Base-by-base conservation (phyloP, 2,888 invertebrate species). In the Timandra comae region DNA sequence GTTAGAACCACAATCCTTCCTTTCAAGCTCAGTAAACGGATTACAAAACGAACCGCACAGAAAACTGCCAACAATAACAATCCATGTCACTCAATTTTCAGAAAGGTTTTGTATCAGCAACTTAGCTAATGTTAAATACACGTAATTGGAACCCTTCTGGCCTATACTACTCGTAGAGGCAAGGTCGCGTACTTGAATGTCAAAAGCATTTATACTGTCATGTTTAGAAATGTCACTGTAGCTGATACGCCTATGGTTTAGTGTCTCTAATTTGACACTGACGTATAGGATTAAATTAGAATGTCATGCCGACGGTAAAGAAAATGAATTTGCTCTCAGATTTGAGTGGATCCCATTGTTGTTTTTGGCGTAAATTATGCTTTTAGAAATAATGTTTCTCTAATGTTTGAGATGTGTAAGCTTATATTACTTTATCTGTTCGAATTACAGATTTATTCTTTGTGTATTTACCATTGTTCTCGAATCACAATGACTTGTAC, bases 151-250 rank as follows among this genome's bases (percentile, higher is more conserved):
- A 72, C 71, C 69, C 72, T 73, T 69, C 53, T 67, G 61, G 59
- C 58, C 61, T 52, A 55, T 57, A 71, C 71, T 70, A 71, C 59
- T 22, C 22, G n/a, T n/a, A n/a, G n/a, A 66, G 50, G 57, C 75
- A 80, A 81, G 79, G 80, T 75, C 72, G 75, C 56, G 69, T 66
- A 73, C 73, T 80, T 67, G 67, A 84, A 82, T 81, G 80, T 80
- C 81, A 78, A 59, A 74, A 72, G 67, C 77, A 75, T 80, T 79
- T 79, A 71, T 72, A 75, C 79, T 80, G 71, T 73, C 68, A 56
- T 76, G 71, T 74, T 82, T 74, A 65, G 80, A 81, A 84, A 85
- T 80, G 84, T 81, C 84, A 82, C 67, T 75, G 73, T 52, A 68
- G 59, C 62, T 74, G 75, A 79, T 75, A 70, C 58, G 75, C 74